Conservation (phyloP, 2,888 invertebrate genomes). For the Agonopterix arenella region DNA sequence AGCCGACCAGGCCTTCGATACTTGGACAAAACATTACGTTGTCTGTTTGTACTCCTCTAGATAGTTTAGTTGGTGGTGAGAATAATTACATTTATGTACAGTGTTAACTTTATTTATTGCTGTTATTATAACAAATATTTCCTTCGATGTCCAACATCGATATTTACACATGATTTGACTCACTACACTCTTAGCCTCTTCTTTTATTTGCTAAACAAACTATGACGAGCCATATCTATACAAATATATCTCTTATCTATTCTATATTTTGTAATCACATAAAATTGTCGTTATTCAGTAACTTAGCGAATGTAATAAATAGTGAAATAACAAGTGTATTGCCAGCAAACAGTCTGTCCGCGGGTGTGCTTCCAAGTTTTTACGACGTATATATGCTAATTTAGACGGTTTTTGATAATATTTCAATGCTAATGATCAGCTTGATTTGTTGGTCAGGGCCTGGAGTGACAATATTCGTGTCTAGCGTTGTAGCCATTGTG, state of each 20-base stretch:
- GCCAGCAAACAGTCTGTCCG: slow-evolving; percentile 73
- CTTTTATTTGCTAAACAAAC: not conserved
- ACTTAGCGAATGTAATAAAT: slow-evolving; percentile 13
- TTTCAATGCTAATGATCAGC: slow-evolving; percentile 21
- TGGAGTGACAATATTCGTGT: slow-evolving; percentile 59
- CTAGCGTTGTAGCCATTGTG: slow-evolving; percentile 6
- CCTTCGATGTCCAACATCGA: slow-evolving; percentile 11
- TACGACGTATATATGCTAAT: slow-evolving; percentile 62
- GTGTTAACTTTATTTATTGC: slow-evolving; percentile 9
- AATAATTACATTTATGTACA: slow-evolving; percentile 2
- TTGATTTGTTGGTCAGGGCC: slow-evolving; percentile 34
- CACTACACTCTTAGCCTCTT: slow-evolving; percentile 4
- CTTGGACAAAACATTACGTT: slow-evolving; percentile 6
- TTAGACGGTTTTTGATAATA: slow-evolving; percentile 56
- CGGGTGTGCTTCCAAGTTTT: slow-evolving; percentile 74
- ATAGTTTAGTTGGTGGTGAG: slow-evolving; percentile 5
- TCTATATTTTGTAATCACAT: slow-evolving; percentile 8
- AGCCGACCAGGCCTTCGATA: slow-evolving; percentile 8
- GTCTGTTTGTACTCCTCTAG: slow-evolving; percentile 8
- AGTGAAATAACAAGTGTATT: slow-evolving; percentile 31
- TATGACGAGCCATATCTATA: not conserved
- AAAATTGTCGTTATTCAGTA: slow-evolving; percentile 5
- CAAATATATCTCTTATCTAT: not conserved
- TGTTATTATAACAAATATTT: slow-evolving; percentile 8
- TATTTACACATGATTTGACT: slow-evolving; percentile 5